Evolutionary conservation across 1,140 invertebrate species (phyloP).

Genomic region (Drosophila truncata): DNA sequence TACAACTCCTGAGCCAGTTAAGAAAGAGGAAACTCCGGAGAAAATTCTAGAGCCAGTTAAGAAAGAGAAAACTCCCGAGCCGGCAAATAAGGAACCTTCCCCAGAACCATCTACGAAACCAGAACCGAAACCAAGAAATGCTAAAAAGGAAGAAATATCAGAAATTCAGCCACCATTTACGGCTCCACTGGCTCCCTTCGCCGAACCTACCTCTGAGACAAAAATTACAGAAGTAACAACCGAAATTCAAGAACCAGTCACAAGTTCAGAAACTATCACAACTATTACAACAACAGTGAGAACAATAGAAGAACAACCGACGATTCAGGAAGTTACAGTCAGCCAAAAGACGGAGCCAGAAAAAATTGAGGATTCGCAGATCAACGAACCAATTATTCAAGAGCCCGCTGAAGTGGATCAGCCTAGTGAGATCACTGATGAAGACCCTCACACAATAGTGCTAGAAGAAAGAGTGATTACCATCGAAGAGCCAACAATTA

Average conservation of each 20-base stretch:
- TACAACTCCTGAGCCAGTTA: background rate
- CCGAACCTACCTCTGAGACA: constrained; percentile 17
- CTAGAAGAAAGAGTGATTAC: constrained; percentile 48
- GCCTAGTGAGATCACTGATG: constrained; percentile 3
- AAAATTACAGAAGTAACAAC: constrained; percentile 39
- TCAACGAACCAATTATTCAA: constrained; percentile 25
- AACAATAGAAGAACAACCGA: constrained; percentile 31
- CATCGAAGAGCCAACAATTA: constrained; percentile 52
- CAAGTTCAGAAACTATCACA: constrained; percentile 47
- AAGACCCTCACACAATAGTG: constrained; percentile 5
- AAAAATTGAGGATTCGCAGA: constrained; percentile 10
- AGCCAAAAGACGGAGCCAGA: constrained; percentile 18
- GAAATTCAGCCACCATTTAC: constrained; percentile 57
- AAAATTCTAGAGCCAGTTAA: background rate
- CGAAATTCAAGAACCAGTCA: constrained; percentile 33
- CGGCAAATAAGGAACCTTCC: background rate
- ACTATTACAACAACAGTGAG: constrained; percentile 53
- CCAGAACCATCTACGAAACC: constrained; percentile 38
- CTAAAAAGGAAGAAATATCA: constrained; percentile 30
- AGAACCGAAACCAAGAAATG: constrained; percentile 50
- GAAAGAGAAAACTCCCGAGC: constrained; percentile 5
- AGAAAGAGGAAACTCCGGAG: constrained; percentile 2
- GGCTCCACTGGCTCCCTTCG: constrained; percentile 59
- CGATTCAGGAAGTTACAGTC: constrained; percentile 19
- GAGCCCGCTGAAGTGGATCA: constrained; percentile 14